Evolutionary conservation across 1,140 invertebrate species (phyloP).

Genomic region (Thaumetopoea pityocampa): DNA sequence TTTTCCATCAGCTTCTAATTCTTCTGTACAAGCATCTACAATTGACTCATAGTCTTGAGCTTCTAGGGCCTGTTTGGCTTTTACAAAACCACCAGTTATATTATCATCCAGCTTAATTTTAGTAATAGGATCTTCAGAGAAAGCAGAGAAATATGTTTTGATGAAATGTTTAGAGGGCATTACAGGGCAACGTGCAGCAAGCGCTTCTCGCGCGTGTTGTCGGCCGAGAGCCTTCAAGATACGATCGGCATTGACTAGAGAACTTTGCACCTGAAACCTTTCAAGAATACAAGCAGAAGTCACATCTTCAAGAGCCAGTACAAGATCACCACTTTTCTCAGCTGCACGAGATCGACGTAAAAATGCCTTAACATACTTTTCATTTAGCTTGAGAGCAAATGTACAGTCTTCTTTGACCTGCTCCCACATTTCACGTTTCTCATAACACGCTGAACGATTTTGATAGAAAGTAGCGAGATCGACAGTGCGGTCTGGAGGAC

Average conservation of each 20-base stretch:
- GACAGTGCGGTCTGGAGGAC: conserved; percentile 83
- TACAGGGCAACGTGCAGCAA: conserved; percentile 80
- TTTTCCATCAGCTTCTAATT: conserved; percentile 78
- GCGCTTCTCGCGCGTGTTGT: conserved; percentile 82
- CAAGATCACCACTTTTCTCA: conserved; percentile 86
- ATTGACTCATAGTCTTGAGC: conserved; percentile 86
- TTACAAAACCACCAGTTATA: conserved; percentile 77
- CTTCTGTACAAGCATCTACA: conserved; percentile 86
- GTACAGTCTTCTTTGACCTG: conserved; percentile 92
- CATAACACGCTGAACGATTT: conserved; percentile 96
- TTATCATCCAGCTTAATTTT: conserved; percentile 53
- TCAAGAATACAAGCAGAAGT: conserved; percentile 94
- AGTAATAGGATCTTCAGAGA: conserved; percentile 86
- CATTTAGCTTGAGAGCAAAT: conserved; percentile 89
- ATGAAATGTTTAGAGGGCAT: conserved; percentile 91
- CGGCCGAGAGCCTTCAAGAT: conserved; percentile 88
- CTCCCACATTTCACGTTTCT: conserved; percentile 92
- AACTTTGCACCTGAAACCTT: conserved; percentile 87
- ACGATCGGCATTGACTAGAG: conserved; percentile 88
- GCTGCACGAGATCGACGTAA: conserved; percentile 88
- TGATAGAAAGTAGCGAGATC: conserved; percentile 95
- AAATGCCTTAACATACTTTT: conserved; percentile 93
- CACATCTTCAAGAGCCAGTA: conserved; percentile 91
- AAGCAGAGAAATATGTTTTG: conserved; percentile 90
- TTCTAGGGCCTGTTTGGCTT: conserved; percentile 81